Base-by-base conservation (phyloP, 2,888 invertebrate species). In the Acleris emargana region DNA sequence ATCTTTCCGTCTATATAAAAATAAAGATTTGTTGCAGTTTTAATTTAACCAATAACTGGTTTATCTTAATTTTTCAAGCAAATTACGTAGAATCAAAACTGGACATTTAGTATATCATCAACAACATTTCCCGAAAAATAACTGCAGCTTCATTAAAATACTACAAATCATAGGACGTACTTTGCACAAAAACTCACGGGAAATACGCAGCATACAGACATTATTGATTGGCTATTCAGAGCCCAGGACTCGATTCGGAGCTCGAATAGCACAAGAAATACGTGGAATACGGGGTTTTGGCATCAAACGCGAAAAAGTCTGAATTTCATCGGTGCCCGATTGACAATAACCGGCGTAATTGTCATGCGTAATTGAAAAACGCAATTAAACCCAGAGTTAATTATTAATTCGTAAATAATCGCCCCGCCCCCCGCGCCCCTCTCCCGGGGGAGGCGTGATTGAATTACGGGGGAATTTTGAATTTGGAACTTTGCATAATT, bases 401-500 rank as follows among this genome's bases (percentile, higher is more conserved):
- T 93, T 92, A 93, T 91, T 92, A 93, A 93, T 93, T 93, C 88
- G 89, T 89, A 89, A 93, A 93, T 93, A 92, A 92, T 92, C 89
- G 82, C 78, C 76, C 68, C 78, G 79, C 76, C 68, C 78, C 80
- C 76, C 76, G 68, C 78, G 79, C 76, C 68, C 78, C 80, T 76
- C 77, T 79, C 80, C 88, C 80, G 84, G 73, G 72, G 85, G 87
- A 86, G 82, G 79, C 78, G 73, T 88, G 88, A 91, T 92, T 91
- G 91, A 91, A 92, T 92, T 91, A 91, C 89, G 87, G 88, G 87
- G 87, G 87, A 89, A 90, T 90, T 91, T 89, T 86, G 89, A 89
- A 89, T 90, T 91, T 45, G 45, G 45, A 45, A 45, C 45, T 45
- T 89, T 89, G 91, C 91, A 91, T 91, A 86, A 91, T 89, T 91